Evolutionary conservation across 2,888 invertebrate genomes (phyloP), one percentile per base, ranked within the genome.

Genomic region (Resseliella maxima): DNA sequence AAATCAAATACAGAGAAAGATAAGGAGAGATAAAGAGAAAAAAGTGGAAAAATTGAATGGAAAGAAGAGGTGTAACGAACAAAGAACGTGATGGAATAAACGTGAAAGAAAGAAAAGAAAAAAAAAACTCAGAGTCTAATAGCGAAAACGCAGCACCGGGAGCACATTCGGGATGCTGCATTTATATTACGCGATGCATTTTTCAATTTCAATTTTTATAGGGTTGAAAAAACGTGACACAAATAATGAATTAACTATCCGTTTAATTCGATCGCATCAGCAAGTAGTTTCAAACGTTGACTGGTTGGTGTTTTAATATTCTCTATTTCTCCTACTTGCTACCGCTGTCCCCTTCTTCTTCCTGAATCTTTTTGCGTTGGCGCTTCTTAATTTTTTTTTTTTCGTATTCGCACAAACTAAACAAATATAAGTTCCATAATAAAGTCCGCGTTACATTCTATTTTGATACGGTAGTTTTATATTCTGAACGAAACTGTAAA

Each of bases 231-330:
- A 72, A 31, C 72, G 72, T 72, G 72, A 72, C 72, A 72, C 72
- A 72, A 72, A 72, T 72, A 72, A 72, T 72, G 35, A 72, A 72
- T 72, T 72, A 72, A 72, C 72, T 72, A 72, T 72, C 72, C 72
- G 72, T 72, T 72, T 72, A 72, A 72, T 72, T 72, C 72, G 72
- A 72, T 72, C 72, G 72, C 72, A 72, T 72, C 72, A 72, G 72
- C 72, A 72, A 72, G 72, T 72, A 72, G 72, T 72, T 72, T 31
- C 72, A 72, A 31, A 31, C 59, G 6, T 24, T 12, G 5, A 45
- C 45, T 45, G 8, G 45, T 12, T 45, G 45, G n/a, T n/a, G n/a
- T n/a, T n/a, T n/a, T n/a, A n/a, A n/a, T n/a, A n/a, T n/a, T n/a
- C n/a, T n/a, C n/a, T n/a, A n/a, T n/a, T n/a, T n/a, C n/a, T n/a